Base-by-base conservation (phyloP, 1,140 invertebrate species). In the Plectus sambesii region DNA sequence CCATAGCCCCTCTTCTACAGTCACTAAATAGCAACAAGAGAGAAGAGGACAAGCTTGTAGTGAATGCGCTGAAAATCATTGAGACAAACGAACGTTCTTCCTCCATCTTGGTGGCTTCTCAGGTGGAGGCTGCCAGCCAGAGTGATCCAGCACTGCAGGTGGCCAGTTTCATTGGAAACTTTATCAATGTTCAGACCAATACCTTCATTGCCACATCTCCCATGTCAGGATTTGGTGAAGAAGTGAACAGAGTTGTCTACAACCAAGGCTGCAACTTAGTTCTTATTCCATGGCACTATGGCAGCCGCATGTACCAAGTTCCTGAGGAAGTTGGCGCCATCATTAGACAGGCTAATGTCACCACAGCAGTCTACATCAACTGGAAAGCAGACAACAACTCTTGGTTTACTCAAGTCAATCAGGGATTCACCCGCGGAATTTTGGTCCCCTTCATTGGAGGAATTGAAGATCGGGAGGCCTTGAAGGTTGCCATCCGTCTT, bases 271-370 rank as follows among this genome's bases (percentile, higher is more conserved):
- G 43, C 24, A 36, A 45, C 20, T 8, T 45, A 8, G 8, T 45
- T 17, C 3, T 45, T 29, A 19, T 45, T 17, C 43, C 43, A 45
- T 45, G 43, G 43, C 24, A 45, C n/a, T n/a, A n/a, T n/a, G n/a
- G n/a, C n/a, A n/a, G n/a, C n/a, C n/a, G n/a, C n/a, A n/a, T n/a
- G n/a, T n/a, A n/a, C n/a, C n/a, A n/a, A n/a, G n/a, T n/a, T n/a
- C n/a, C n/a, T n/a, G n/a, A n/a, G n/a, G n/a, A n/a, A n/a, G n/a
- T n/a, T n/a, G n/a, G n/a, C n/a, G n/a, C n/a, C n/a, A n/a, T n/a
- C n/a, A n/a, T n/a, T n/a, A n/a, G n/a, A n/a, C n/a, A n/a, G n/a
- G n/a, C n/a, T n/a, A n/a, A n/a, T n/a, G n/a, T n/a, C n/a, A n/a
- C n/a, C n/a, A n/a, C n/a, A n/a, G n/a, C n/a, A n/a, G n/a, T n/a